Base-by-base conservation (phyloP, 2,113 vertebrate genomes). In the Myanophis thanlyinensis region DNA sequence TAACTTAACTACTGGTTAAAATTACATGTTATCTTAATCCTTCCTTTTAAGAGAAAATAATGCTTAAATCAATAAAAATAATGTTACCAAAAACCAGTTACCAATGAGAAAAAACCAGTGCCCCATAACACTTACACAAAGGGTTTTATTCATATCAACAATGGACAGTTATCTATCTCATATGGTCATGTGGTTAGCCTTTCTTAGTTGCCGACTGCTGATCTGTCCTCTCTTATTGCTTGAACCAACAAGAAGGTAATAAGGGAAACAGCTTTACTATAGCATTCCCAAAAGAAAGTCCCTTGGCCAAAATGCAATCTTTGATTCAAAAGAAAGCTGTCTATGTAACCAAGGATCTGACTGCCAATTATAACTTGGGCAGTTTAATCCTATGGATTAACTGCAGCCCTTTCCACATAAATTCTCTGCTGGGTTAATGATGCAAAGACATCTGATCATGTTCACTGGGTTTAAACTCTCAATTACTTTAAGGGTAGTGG, bases 341-440 rank as follows among this genome's bases (percentile, higher is more conserved):
- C 51, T 89, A 13, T 89, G 87, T 85, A 85, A 89, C 84, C 87
- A 85, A 92, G 30, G 80, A 92, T 56, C 67, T 47, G 49, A 56
- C 62, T 46, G 27, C 27, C 80, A 84, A 89, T 92, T 92, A 92
- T 54, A 84, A 73, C 48, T 87, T 89, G 47, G 40, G 40, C 51
- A 84, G 40, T 88, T 85, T 92, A 89, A 89, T 92, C 88, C 87
- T 49, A 85, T 59, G 88, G 88, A 89, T 89, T 89, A 89, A 44
- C 49, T 92, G 49, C n/a, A 89, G 30, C 11, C 35, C 87, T 67
- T 89, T 54, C 35, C 15, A n/a, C 25, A 47, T 73, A 92, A 88
- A 88, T 46, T 88, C 48, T 88, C 15, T 15, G 15, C 62, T 89
- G 53, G 54, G 51, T 84, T 53, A 85, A 89, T 89, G 51, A 89